phyloP scores from a whole-genome alignment of 1,140 invertebrate genomes.

The Ganaspis sp. region DNA sequence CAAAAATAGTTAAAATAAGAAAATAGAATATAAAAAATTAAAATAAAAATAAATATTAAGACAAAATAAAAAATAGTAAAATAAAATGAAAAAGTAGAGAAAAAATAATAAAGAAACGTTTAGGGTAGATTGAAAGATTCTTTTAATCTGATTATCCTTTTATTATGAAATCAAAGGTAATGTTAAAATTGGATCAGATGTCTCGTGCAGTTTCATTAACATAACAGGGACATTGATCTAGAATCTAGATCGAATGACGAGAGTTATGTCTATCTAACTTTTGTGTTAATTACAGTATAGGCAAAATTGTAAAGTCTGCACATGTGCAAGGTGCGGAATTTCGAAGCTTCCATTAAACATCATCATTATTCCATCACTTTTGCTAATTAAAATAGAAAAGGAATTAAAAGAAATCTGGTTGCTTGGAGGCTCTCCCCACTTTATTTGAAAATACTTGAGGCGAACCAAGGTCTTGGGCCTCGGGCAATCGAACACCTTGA shows the following conservation, averaged over 20 bases:
- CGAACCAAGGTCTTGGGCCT: conserved; percentile 62
- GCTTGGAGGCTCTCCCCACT: conserved; percentile 41
- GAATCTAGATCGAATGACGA: conserved; percentile 28
- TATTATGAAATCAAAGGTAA: neutral
- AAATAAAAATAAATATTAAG: too few species aligned
- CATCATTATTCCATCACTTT: conserved; percentile 4
- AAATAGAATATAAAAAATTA: too few species aligned
- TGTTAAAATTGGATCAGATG: conserved; percentile 18
- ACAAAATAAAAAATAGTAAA: too few species aligned
- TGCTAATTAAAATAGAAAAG: conserved; percentile 48
- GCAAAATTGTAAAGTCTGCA: neutral
- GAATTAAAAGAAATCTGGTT: conserved; percentile 47
- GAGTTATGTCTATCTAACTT: conserved; percentile 1
- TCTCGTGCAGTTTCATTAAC: neutral
- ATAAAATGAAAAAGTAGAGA: too few species aligned
- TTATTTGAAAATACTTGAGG: conserved; percentile 52
- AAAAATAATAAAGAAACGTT: too few species aligned
- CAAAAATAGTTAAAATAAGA: too few species aligned
- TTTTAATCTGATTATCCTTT: neutral
- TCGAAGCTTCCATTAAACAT: neutral
- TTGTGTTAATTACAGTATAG: neutral
- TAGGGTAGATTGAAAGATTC: neutral
- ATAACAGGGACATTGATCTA: conserved; percentile 11
- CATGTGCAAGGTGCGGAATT: neutral
- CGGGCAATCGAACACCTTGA: conserved; percentile 68